phyloP scores from a whole-genome alignment of 2,797 vertebrate species.

The Chrysocyon brachyurus region DNA sequence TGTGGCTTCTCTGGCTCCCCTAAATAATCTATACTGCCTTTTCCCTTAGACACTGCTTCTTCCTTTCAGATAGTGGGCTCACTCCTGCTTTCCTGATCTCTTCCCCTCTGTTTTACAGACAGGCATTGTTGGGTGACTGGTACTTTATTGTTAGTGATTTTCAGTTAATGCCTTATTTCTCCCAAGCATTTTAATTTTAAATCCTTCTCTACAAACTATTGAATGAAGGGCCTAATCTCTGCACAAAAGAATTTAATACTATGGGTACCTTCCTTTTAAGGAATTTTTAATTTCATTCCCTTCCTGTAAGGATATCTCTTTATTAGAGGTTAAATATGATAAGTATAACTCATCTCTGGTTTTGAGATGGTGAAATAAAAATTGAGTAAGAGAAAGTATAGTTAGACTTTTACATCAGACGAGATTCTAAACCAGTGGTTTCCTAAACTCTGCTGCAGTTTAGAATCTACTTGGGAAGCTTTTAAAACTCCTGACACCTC shows the following conservation, averaged over 20 bases:
- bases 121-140: background rate
- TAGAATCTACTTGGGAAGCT: background rate
- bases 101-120: background rate
- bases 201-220: slow-evolving; percentile 1
- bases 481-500: background rate
- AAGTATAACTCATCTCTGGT: background rate
- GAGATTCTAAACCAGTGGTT: background rate
- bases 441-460: background rate
- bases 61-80: background rate
- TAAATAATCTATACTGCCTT: background rate
- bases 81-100: background rate
- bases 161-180: background rate
- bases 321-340: background rate
- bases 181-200: slow-evolving; percentile 40
- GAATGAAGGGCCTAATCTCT: slow-evolving; percentile 26
- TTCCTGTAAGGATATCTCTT: background rate
- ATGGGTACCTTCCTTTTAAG: background rate
- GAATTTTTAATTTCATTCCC: background rate
- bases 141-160: background rate
- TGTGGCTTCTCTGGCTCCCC: background rate
- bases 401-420: background rate
- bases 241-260: background rate
- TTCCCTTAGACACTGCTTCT: background rate
- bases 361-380: background rate
- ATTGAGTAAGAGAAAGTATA: background rate